These are phyloP conservation scores for Epinephelus coioides DNA, from an alignment of 2,797 vertebrate species.

Conservation along the genomic window DNA sequence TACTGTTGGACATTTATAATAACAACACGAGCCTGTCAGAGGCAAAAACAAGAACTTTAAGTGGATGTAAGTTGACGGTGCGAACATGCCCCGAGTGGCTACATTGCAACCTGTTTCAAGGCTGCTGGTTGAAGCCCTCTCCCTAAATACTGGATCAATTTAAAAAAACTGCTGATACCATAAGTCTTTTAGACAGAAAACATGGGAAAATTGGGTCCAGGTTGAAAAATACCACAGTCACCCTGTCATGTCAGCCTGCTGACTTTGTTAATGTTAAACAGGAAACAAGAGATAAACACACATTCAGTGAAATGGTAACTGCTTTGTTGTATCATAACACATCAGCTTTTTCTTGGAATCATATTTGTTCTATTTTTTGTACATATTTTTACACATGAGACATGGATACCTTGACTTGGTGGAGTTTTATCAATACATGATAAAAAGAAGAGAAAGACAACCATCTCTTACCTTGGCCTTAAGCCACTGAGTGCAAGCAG, in stretches of 20 bases:
- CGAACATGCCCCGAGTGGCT: no score
- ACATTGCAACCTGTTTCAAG: no score
- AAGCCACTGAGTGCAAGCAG: conserved; percentile 99
- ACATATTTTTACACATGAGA: background rate
- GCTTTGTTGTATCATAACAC: background rate
- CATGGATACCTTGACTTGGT: background rate
- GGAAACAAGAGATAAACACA: background rate
- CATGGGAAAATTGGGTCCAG: no score
- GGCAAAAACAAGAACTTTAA: no score
- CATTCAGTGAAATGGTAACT: background rate
- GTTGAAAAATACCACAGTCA: no score
- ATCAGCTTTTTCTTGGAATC: background rate
- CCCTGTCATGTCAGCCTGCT: background rate
- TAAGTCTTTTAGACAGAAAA: no score
- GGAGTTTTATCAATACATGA: conserved; percentile 1
- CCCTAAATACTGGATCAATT: no score
- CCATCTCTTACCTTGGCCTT: conserved; percentile 99
- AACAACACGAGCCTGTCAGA: no score
- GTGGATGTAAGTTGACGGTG: no score
- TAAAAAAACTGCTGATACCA: no score
- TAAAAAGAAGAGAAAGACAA: conserved; percentile 82
- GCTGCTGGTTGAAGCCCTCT: no score
- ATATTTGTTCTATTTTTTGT: background rate
- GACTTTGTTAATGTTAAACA: background rate
- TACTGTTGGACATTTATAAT: no score